Conservation (phyloP, 23 tunicate species). For the Pegea sp. region DNA sequence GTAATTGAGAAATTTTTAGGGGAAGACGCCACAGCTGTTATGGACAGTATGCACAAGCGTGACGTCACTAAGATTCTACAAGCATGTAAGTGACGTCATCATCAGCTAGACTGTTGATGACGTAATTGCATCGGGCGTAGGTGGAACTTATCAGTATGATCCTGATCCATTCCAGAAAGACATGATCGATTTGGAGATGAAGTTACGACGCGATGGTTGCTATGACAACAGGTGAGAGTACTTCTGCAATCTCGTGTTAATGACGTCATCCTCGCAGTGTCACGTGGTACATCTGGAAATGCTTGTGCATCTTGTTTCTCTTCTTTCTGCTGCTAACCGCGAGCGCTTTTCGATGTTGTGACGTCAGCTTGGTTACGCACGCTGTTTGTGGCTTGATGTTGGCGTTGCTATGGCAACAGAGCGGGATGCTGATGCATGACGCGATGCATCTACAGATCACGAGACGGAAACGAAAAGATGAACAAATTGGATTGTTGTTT, state of each 20-base stretch:
- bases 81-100: slow-evolving; percentile 11
- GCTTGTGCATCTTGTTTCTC: slow-evolving; percentile 4
- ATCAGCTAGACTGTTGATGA: background rate
- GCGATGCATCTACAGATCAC: slow-evolving; percentile 46
- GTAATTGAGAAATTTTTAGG: slow-evolving; percentile 65
- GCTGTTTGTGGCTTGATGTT: slow-evolving; percentile 18
- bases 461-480: slow-evolving; percentile 17
- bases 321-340: background rate
- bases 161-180: slow-evolving; percentile 24
- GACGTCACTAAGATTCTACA: slow-evolving; percentile 25
- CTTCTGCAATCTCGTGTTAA: background rate
- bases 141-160: slow-evolving; percentile 8
- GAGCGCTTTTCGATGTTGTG: background rate
- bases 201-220: slow-evolving; percentile 25
- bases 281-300: slow-evolving; percentile 18
- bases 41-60: slow-evolving; percentile 54
- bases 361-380: slow-evolving; percentile 1
- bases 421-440: slow-evolving; percentile 85
- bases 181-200: slow-evolving; percentile 31
- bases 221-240: slow-evolving; percentile 60
- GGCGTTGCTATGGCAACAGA: slow-evolving; percentile 71
- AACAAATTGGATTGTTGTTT: slow-evolving; percentile 51
- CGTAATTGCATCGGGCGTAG: no score
- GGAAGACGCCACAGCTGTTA: slow-evolving; percentile 66
- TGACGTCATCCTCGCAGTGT: no score